Percentiles rank a stretch among this genome's conserved stretches.
Evolutionary conservation across 64 coral and sea anemone species (phyloP).

Genomic region (Acropora yongei): DNA sequence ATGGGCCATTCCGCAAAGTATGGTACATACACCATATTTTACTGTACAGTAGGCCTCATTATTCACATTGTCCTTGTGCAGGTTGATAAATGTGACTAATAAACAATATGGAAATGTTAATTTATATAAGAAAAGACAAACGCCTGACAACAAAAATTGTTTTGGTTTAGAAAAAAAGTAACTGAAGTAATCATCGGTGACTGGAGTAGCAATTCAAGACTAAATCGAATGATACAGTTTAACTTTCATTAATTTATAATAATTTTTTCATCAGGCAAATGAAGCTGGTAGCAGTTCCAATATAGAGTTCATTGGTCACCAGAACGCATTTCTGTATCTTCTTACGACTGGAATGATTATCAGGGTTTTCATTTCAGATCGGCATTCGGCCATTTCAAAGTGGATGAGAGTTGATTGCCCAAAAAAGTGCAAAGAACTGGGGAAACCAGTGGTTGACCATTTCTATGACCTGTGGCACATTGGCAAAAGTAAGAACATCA

Average conservation of each 20-base stretch:
- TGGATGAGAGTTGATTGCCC: slow-evolving; percentile 68
- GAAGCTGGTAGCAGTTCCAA: slow-evolving; percentile 47
- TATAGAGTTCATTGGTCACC: slow-evolving; percentile 46
- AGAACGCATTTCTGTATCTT: slow-evolving; percentile 30
- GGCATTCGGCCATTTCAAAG: slow-evolving; percentile 48
- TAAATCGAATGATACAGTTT: not conserved
- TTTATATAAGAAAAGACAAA: not conserved
- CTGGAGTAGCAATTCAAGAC: not conserved
- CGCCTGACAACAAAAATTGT: not conserved
- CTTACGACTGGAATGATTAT: slow-evolving; percentile 41
- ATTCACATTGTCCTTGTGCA: slow-evolving; percentile 15
- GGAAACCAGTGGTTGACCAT: slow-evolving; percentile 46
- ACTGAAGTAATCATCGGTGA: not conserved
- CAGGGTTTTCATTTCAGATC: slow-evolving; percentile 49
- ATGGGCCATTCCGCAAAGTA: slow-evolving; percentile 81
- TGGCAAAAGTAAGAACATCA: slow-evolving; percentile 57
- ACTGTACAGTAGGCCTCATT: slow-evolving; percentile 54
- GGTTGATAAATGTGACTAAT: not conserved
- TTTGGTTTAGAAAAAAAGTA: not conserved
- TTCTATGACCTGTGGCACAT: slow-evolving; percentile 67
- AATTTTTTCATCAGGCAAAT: not conserved
- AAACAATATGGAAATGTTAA: not conserved
- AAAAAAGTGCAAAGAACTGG: slow-evolving; percentile 48
- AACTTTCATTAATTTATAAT: not conserved
- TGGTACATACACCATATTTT: slow-evolving; percentile 70